phyloP scores from a whole-genome alignment of 2,888 invertebrate genomes.

The Caenorhabditis sulstoni region DNA sequence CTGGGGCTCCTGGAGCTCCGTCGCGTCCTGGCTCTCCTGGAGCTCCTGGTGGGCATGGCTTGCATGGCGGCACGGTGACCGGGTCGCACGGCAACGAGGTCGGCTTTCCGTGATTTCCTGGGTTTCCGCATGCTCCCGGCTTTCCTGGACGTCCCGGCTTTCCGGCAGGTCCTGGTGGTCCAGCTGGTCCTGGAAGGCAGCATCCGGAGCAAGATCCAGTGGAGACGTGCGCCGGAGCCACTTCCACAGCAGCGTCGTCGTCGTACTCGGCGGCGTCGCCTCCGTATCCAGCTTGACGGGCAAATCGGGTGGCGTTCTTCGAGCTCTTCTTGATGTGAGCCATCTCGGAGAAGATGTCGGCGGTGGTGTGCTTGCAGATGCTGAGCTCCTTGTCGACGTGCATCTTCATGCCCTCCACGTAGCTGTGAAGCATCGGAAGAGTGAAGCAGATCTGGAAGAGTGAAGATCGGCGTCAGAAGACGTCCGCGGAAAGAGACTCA shows the following conservation, averaged over 20 bases:
- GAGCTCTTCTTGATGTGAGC: slow-evolving; percentile 47
- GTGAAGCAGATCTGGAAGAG: slow-evolving; percentile 51
- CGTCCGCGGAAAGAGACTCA: slow-evolving; percentile 5
- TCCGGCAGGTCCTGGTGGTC: slow-evolving; percentile 64
- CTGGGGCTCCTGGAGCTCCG: slow-evolving; percentile 71
- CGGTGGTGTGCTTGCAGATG: slow-evolving; percentile 54
- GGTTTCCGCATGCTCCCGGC: slow-evolving; percentile 64
- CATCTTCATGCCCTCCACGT: slow-evolving; percentile 56
- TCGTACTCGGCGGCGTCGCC: slow-evolving; percentile 28
- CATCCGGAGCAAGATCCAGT: slow-evolving; percentile 62
- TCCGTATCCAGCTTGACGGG: slow-evolving; percentile 45
- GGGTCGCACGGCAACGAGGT: slow-evolving; percentile 74
- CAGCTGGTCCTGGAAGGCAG: slow-evolving; percentile 63
- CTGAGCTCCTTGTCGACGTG: slow-evolving; percentile 52
- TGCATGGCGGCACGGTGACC: slow-evolving; percentile 71
- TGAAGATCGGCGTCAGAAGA: neutral
- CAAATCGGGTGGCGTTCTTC: slow-evolving; percentile 48
- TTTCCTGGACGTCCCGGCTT: slow-evolving; percentile 62
- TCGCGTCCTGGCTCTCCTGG: slow-evolving; percentile 62
- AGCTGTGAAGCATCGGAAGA: slow-evolving; percentile 58
- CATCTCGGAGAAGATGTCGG: slow-evolving; percentile 55
- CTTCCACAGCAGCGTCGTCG: slow-evolving; percentile 42
- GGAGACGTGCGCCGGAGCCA: slow-evolving; percentile 25
- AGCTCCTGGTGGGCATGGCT: slow-evolving; percentile 73
- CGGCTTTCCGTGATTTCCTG: slow-evolving; percentile 68